phyloP scores from a whole-genome alignment of 2,888 invertebrate species.

The Caenorhabditis zanzibari region DNA sequence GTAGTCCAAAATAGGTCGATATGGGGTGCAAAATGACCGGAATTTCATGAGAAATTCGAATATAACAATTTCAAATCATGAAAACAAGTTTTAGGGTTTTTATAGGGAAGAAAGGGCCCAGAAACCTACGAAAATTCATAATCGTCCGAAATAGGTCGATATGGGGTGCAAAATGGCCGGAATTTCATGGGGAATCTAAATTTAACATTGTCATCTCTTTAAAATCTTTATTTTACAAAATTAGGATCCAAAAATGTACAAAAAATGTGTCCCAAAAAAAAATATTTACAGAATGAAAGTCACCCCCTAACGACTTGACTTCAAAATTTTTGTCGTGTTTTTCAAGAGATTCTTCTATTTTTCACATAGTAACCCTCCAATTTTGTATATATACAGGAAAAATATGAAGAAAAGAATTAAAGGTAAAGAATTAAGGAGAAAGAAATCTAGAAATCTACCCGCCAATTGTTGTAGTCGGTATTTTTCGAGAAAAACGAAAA shows the following conservation, averaged over 20 bases:
- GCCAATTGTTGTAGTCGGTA: constrained; percentile 48
- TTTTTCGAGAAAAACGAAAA: too few species aligned
- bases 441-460: constrained; percentile 17
- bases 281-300: neutral
- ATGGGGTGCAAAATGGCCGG: neutral
- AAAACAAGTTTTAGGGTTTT: too few species aligned
- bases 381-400: neutral
- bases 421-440: neutral
- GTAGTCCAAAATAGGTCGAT: too few species aligned
- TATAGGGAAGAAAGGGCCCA: too few species aligned
- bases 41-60: too few species aligned
- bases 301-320: neutral
- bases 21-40: too few species aligned
- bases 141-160: too few species aligned
- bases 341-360: too few species aligned
- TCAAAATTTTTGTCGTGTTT: neutral
- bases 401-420: too few species aligned
- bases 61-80: too few species aligned
- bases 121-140: too few species aligned
- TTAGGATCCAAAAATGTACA: neutral
- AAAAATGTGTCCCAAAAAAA: neutral
- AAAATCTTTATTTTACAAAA: neutral
- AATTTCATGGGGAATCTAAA: neutral
- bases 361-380: neutral
- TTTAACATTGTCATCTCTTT: neutral